Percentiles rank a stretch among this genome's conserved stretches.
phyloP scores from a whole-genome alignment of 2,888 invertebrate genomes.

The Muschampia plurimacula region DNA sequence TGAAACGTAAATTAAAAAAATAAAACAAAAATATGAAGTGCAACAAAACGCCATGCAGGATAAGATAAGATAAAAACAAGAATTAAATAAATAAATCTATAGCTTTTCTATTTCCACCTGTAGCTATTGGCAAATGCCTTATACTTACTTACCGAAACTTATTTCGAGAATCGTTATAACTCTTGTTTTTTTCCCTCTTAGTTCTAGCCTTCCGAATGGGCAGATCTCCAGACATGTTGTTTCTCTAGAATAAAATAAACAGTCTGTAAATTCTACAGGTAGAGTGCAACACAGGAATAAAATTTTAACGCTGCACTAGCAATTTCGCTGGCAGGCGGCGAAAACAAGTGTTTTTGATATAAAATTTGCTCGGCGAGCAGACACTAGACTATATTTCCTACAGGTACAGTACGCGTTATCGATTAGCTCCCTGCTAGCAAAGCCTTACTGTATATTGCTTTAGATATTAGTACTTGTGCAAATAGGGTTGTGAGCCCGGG shows the following conservation, averaged over 20 bases:
- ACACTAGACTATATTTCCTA: background rate
- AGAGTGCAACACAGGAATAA: background rate
- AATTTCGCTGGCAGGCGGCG: background rate
- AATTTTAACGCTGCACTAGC: background rate
- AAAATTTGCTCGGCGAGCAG: background rate
- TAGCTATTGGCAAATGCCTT: background rate
- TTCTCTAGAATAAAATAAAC: background rate
- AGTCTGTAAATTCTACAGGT: background rate
- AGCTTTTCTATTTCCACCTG: background rate
- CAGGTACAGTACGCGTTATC: background rate
- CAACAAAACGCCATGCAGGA: background rate
- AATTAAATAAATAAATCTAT: background rate
- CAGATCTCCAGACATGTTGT: conserved; percentile 1
- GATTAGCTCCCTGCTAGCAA: background rate
- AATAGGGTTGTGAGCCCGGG: background rate
- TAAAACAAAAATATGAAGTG: too few species aligned
- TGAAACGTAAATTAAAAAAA: too few species aligned
- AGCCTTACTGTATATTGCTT: background rate
- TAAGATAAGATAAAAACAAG: background rate
- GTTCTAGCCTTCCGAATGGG: conserved; percentile 7
- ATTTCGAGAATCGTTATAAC: background rate
- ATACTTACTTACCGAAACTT: conserved; percentile 1
- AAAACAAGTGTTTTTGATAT: background rate
- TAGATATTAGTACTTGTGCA: background rate
- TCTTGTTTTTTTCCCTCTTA: conserved; percentile 9